phyloP scores from a whole-genome alignment of 2,888 invertebrate species.

The Timema podura region DNA sequence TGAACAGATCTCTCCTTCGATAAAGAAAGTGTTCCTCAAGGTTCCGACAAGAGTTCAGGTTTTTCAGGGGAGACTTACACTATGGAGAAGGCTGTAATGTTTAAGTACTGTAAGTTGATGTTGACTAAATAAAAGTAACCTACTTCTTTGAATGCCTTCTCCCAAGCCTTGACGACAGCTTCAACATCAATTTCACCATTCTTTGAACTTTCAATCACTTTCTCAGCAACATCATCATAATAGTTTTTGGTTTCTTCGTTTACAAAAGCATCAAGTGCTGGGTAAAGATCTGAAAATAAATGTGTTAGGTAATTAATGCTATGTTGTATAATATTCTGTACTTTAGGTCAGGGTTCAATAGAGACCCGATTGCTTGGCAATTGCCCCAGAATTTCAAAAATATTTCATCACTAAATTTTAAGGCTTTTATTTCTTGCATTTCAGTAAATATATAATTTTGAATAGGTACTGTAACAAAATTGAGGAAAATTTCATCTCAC shows the following conservation, averaged over 20 bases:
- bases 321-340: neutral
- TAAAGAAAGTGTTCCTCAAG: no score
- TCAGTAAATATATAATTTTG: no score
- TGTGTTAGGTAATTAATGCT: neutral
- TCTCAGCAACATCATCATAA: constrained; percentile 61
- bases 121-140: constrained; percentile 27
- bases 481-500: no score
- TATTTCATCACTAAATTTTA: no score
- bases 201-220: constrained; percentile 56
- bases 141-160: constrained; percentile 68
- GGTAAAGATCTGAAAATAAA: constrained; percentile 52
- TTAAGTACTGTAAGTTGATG: neutral
- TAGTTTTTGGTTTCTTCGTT: constrained; percentile 61
- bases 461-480: no score
- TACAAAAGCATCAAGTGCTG: constrained; percentile 60
- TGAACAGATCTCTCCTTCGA: no score
- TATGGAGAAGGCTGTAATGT: neutral
- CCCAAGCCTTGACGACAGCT: constrained; percentile 72
- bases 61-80: no score
- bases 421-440: no score
- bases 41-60: no score
- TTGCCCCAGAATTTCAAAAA: no score
- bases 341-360: no score
- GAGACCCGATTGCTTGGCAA: no score
- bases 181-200: constrained; percentile 66